A percentile compares a stretch with the other conserved stretches of the same genome.
These are phyloP conservation scores for Euwallacea similis DNA, from an alignment of 1,140 invertebrate species.

Conservation along the genomic window DNA sequence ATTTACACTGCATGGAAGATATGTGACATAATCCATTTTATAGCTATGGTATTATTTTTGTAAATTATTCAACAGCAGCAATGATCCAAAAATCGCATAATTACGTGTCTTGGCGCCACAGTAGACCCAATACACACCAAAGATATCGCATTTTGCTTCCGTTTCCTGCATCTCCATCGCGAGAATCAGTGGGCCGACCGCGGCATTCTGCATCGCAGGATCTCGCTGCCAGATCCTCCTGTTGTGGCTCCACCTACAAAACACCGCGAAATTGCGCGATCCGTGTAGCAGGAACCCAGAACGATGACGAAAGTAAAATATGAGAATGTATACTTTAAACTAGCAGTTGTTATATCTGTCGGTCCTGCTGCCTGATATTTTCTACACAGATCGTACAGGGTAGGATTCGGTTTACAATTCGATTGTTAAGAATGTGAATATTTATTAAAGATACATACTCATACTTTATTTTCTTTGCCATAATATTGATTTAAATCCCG, in stretches of 20 bases:
- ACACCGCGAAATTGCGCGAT: conserved; percentile 33
- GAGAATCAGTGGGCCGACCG: conserved; percentile 9
- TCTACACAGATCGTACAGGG: too few relatives aligned
- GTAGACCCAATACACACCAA: not conserved
- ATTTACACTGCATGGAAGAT: too few relatives aligned
- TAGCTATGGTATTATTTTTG: too few relatives aligned
- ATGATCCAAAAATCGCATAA: too few relatives aligned
- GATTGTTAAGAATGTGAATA: too few relatives aligned
- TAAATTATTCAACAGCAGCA: too few relatives aligned
- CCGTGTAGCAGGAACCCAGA: conserved; percentile 19
- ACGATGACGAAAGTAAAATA: not conserved
- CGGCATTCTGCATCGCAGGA: not conserved
- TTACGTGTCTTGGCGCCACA: not conserved
- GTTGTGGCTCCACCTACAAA: conserved; percentile 33
- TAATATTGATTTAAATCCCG: too few relatives aligned
- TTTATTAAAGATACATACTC: too few relatives aligned
- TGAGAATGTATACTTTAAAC: not conserved
- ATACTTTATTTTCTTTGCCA: too few relatives aligned
- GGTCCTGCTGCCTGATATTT: too few relatives aligned
- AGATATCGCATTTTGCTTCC: not conserved
- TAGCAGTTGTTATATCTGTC: not conserved
- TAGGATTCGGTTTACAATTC: too few relatives aligned
- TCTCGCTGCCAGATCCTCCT: conserved; percentile 2
- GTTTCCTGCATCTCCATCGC: not conserved
- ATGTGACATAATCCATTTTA: too few relatives aligned